These are phyloP conservation scores for Sceliomorpha sp. DNA, from an alignment of 2,888 invertebrate genomes.

Conservation along the genomic window DNA sequence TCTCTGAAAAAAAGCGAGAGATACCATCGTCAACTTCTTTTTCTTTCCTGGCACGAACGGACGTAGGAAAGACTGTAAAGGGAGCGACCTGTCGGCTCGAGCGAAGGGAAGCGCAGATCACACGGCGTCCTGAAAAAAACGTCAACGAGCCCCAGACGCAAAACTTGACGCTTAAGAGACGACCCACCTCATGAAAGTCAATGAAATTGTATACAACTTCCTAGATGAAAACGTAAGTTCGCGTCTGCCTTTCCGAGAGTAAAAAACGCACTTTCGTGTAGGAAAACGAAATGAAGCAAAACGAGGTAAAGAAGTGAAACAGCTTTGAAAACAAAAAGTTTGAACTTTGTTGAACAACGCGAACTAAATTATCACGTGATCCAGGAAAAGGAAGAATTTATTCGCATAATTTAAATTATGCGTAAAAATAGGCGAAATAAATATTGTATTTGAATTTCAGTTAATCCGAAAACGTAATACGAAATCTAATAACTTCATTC, in stretches of 20 bases:
- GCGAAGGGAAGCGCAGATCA: no score
- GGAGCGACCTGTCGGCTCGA: constrained; percentile 11
- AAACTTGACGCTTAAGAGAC: constrained; percentile 31
- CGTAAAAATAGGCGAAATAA: no score
- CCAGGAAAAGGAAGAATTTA: background rate
- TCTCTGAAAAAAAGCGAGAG: constrained; percentile 9
- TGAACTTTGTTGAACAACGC: background rate
- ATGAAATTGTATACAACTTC: constrained; percentile 35
- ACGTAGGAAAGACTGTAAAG: constrained; percentile 18
- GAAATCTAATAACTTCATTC: no score
- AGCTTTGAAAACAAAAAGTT: constrained; percentile 1
- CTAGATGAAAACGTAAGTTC: constrained; percentile 36
- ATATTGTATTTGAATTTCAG: no score
- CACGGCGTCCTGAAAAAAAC: constrained; percentile 7
- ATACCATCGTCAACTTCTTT: constrained; percentile 14
- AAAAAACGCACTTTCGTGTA: constrained; percentile 11
- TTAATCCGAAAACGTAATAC: no score
- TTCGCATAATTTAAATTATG: no score
- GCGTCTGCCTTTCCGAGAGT: constrained; percentile 8
- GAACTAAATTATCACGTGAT: constrained; percentile 1
- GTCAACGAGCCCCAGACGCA: constrained; percentile 5
- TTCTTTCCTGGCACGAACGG: constrained; percentile 6
- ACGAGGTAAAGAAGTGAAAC: background rate
- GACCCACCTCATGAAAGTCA: constrained; percentile 23
- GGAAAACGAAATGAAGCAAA: constrained; percentile 9